These are phyloP conservation scores for Panonychus citri DNA, from an alignment of 1,140 invertebrate species.

Conservation along the genomic window DNA sequence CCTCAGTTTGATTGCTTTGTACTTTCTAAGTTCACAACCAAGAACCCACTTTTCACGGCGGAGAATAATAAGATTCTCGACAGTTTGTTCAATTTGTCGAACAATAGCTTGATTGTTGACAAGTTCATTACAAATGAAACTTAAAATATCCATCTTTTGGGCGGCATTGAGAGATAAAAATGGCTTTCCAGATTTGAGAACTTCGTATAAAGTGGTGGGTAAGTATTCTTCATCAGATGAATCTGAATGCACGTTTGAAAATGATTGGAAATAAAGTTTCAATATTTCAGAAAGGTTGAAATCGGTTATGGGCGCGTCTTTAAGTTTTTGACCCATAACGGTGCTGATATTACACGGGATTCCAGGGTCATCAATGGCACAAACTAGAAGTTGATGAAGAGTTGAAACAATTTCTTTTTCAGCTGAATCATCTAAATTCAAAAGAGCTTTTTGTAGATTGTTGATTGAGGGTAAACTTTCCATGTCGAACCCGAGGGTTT, in stretches of 20 bases:
- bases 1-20: constrained; percentile 8
- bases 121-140: constrained; percentile 76
- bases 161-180: constrained; percentile 63
- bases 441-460: constrained; percentile 55
- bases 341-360: constrained; percentile 39
- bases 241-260: constrained; percentile 17
- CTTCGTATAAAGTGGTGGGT: constrained; percentile 1
- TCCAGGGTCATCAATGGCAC: constrained; percentile 79
- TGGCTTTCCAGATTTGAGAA: constrained; percentile 34
- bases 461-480: constrained; percentile 62
- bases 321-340: constrained; percentile 60
- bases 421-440: constrained; percentile 48
- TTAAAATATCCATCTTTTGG: constrained; percentile 60
- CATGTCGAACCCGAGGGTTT: constrained; percentile 73
- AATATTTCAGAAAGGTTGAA: constrained; percentile 75
- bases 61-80: constrained; percentile 26
- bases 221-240: not conserved
- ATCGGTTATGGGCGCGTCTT: constrained; percentile 72
- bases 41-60: constrained; percentile 27
- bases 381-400: constrained; percentile 64
- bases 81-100: constrained; percentile 28
- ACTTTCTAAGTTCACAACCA: constrained; percentile 10
- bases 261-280: constrained; percentile 60
- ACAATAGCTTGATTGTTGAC: constrained; percentile 70
- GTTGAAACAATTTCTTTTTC: constrained; percentile 69